Evolutionary conservation across 2,888 invertebrate genomes (phyloP), one percentile per base, ranked within the genome.

Genomic region (Theretra japonica): DNA sequence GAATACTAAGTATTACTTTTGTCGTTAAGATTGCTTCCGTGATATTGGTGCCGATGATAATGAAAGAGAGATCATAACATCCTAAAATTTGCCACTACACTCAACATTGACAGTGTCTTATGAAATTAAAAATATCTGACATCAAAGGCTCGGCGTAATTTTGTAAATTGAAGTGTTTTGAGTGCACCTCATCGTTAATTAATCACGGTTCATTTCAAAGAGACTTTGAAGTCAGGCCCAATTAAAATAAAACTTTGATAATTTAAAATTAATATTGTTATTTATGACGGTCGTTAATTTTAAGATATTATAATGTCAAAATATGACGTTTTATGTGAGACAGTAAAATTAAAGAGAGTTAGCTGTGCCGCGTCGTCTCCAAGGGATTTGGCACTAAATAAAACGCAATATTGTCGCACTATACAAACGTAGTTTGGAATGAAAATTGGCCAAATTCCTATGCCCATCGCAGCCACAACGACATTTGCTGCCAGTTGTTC

Each of bases 191-290:
- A 41, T 65, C 41, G 65, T 30, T 33, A 60, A 60, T 65, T 65
- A 48, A 48, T 62, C 41, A 41, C 15, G 21, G 21, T 62, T 62
- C 21, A 62, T 62, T 41, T 62, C 41, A 30, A 21, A 62, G 21
- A 3, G 21, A 8, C 62, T 62, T 41, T 62, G 62, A 62, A 41
- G 62, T 62, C 41, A 23, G 41, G 4, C 21, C 41, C 62, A 23
- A 65, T 65, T 41, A 65, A 41, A 65, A 65, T 65, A 65, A 65
- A 21, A n/a, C 60, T 60, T 30, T 30, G 60, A 28, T 65, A 21
- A 23, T 41, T 28, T 41, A 21, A 21, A 41, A 65, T 65, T 53
- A 53, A 53, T 53, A 53, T 53, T 53, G 53, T 53, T 53, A 53
- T 53, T n/a, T 53, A 53, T 53, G 53, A 53, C 19, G 17, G 53